phyloP scores from a whole-genome alignment of 2,113 vertebrate species.

The Furnarius figulus region DNA sequence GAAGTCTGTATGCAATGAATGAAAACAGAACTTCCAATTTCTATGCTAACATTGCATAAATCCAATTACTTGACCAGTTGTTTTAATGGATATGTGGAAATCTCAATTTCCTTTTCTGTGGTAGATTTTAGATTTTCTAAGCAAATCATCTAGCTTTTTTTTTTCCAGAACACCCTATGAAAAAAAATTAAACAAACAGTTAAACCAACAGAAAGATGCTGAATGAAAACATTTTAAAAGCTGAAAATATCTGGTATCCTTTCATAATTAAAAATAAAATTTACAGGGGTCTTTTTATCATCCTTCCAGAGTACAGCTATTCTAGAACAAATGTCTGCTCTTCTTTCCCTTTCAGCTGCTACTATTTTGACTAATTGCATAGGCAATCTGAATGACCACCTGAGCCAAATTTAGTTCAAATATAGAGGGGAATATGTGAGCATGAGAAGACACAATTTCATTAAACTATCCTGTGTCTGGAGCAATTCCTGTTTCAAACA shows the following conservation, averaged over 20 bases:
- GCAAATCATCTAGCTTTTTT: not conserved
- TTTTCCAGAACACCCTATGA: not conserved
- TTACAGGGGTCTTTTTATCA: not conserved
- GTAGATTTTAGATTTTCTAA: not conserved
- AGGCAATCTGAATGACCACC: not conserved
- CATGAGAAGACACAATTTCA: not conserved
- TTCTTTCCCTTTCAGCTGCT: not conserved
- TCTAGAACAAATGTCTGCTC: not conserved
- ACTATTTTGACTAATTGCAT: not conserved
- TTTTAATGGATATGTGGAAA: not conserved
- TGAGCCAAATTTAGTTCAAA: not conserved
- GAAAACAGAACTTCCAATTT: not conserved
- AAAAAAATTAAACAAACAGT: not conserved
- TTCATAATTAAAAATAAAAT: not conserved
- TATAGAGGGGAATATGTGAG: not conserved
- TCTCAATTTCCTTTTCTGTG: not conserved
- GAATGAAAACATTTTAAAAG: not conserved
- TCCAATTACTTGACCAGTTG: not conserved
- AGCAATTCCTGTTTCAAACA: not conserved
- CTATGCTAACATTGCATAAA: not conserved
- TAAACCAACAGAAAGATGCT: not conserved
- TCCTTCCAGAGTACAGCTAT: not conserved
- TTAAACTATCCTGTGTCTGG: not conserved
- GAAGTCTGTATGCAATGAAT: not conserved
- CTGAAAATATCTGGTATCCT: not conserved